Evolutionary conservation across 2,888 invertebrate species (phyloP).

Genomic region (Drosophila demipolita): DNA sequence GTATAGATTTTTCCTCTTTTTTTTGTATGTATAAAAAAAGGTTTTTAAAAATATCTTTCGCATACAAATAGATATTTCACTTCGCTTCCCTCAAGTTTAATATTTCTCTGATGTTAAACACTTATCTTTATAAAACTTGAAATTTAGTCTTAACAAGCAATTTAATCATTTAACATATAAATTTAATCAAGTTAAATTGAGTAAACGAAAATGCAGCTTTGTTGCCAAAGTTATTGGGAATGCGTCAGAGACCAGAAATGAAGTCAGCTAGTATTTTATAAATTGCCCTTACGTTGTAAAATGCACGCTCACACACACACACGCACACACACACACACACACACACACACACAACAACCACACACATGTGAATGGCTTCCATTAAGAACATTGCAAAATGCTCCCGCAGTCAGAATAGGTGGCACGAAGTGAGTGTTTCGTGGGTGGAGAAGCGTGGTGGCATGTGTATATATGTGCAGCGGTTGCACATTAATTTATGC

Average conservation of each 20-base stretch:
- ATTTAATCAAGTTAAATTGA: not conserved
- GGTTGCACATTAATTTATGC: conserved; percentile 72
- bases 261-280: conserved; percentile 50
- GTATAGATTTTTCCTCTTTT: not conserved
- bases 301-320: conserved; percentile 1
- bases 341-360: not conserved
- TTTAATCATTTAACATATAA: not conserved
- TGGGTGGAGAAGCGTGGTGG: not conserved
- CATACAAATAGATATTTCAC: not conserved
- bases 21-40: not conserved
- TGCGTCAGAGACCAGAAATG: conserved; percentile 51
- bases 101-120: not conserved
- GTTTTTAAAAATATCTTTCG: not conserved
- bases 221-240: conserved; percentile 56
- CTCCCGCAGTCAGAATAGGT: conserved; percentile 5
- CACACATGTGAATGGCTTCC: conserved; percentile 30
- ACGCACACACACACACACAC: conserved; percentile 3
- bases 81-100: not conserved
- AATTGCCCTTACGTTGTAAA: conserved; percentile 7
- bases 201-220: conserved; percentile 47
- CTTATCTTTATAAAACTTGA: not conserved
- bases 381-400: conserved; percentile 58
- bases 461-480: conserved; percentile 30
- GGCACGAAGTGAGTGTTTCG: not conserved
- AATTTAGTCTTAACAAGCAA: not conserved